phyloP scores from a whole-genome alignment of 1,140 invertebrate genomes.

The Argopecten irradians region DNA sequence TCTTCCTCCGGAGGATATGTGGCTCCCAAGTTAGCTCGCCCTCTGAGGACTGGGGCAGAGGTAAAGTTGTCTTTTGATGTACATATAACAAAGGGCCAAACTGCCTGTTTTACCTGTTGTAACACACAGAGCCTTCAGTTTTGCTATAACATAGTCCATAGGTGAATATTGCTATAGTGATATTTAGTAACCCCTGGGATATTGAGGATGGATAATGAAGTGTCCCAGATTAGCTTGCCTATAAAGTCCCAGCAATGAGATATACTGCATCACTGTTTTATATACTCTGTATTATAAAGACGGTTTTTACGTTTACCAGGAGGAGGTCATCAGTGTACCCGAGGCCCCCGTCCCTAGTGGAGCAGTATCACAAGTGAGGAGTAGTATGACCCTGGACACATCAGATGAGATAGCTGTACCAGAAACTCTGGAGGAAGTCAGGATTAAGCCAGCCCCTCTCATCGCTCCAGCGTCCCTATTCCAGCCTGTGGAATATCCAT shows the following conservation, averaged over 20 bases:
- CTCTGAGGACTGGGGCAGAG: conserved; percentile 73
- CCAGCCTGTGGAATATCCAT: conserved; percentile 74
- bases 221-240: too few relatives aligned
- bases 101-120: too few relatives aligned
- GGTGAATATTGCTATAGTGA: too few relatives aligned
- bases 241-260: too few relatives aligned
- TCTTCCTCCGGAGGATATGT: conserved; percentile 69
- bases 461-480: conserved; percentile 69
- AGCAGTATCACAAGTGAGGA: conserved; percentile 27
- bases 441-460: conserved; percentile 28
- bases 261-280: too few relatives aligned
- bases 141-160: too few relatives aligned
- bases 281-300: too few relatives aligned
- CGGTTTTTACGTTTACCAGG: conserved; percentile 48
- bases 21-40: conserved; percentile 59
- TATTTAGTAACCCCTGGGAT: too few relatives aligned
- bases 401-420: neutral
- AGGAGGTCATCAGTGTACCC: conserved; percentile 68
- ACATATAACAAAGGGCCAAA: too few relatives aligned
- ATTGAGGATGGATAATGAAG: too few relatives aligned
- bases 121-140: too few relatives aligned
- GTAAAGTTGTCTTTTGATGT: conserved; percentile 53
- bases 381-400: conserved; percentile 36
- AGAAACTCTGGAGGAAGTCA: conserved; percentile 41
- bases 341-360: conserved; percentile 38